Conservation (phyloP, 2,797 vertebrate genomes). For the Delichon dasypus region DNA sequence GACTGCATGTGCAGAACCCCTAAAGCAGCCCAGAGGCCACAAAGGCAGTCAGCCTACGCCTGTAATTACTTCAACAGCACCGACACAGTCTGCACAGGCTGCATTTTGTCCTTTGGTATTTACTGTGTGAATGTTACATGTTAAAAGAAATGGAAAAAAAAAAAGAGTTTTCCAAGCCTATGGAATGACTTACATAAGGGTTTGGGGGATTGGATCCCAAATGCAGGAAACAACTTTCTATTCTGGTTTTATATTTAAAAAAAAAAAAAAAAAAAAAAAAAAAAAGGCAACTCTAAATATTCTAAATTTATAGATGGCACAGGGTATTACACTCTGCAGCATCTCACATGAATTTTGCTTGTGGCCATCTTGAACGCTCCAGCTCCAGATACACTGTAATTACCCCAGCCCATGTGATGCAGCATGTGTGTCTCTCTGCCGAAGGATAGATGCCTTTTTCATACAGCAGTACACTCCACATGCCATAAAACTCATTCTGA, state of each 20-base stretch:
- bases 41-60: neutral
- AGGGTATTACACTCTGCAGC: slow-evolving; percentile 45
- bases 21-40: neutral
- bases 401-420: slow-evolving; percentile 69
- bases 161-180: neutral
- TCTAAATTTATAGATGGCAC: neutral
- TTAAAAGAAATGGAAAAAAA: neutral
- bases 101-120: neutral
- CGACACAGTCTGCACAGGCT: neutral
- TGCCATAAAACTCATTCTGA: neutral
- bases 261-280: no score
- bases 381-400: slow-evolving; percentile 68
- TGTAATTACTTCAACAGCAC: slow-evolving; percentile 12
- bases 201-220: neutral
- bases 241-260: neutral
- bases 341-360: slow-evolving; percentile 63
- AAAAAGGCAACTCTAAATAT: neutral
- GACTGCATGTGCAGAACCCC: neutral
- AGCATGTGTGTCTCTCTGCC: slow-evolving; percentile 62
- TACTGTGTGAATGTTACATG: neutral
- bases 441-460: slow-evolving; percentile 4
- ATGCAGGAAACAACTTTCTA: neutral
- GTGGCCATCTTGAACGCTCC: slow-evolving; percentile 64
- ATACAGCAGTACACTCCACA: neutral
- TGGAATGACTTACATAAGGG: neutral